These are phyloP conservation scores for Pseudonaja textilis DNA, from an alignment of 2,113 vertebrate genomes.

Conservation along the genomic window DNA sequence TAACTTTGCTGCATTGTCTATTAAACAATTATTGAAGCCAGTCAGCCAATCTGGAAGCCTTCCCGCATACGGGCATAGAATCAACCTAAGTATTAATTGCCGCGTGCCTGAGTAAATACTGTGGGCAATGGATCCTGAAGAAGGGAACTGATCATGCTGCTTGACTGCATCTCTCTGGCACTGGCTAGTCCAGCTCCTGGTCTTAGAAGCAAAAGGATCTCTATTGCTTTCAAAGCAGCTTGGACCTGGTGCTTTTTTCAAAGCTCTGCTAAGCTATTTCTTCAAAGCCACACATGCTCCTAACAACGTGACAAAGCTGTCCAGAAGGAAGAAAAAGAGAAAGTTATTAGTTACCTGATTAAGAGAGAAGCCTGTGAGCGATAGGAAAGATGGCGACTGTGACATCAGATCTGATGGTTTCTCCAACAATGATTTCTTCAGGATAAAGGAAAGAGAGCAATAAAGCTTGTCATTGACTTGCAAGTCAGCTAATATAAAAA, in stretches of 20 bases:
- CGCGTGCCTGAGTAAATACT: background rate
- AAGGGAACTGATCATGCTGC: background rate
- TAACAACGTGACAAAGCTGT: background rate
- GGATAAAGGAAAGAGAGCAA: conserved; percentile 28
- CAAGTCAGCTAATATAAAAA: background rate
- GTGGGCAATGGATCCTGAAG: background rate
- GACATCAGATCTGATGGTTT: conserved; percentile 83
- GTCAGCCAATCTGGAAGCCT: background rate
- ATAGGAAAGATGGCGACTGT: conserved; percentile 87
- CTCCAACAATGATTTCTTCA: conserved; percentile 87
- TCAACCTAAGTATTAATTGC: background rate
- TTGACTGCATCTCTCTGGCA: background rate
- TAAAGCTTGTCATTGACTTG: background rate
- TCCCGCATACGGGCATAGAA: background rate
- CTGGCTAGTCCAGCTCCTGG: background rate
- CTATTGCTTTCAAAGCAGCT: background rate
- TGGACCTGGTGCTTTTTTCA: background rate
- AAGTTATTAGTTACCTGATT: conserved; percentile 79
- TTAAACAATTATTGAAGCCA: background rate
- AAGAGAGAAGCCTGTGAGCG: conserved; percentile 88
- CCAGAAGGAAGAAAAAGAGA: background rate
- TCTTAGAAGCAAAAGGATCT: background rate
- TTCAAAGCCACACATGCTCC: background rate
- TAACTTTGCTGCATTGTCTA: background rate
- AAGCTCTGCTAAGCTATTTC: background rate